Conservation (phyloP, 2,113 vertebrate species). For the Phalacrocorax carbo region DNA sequence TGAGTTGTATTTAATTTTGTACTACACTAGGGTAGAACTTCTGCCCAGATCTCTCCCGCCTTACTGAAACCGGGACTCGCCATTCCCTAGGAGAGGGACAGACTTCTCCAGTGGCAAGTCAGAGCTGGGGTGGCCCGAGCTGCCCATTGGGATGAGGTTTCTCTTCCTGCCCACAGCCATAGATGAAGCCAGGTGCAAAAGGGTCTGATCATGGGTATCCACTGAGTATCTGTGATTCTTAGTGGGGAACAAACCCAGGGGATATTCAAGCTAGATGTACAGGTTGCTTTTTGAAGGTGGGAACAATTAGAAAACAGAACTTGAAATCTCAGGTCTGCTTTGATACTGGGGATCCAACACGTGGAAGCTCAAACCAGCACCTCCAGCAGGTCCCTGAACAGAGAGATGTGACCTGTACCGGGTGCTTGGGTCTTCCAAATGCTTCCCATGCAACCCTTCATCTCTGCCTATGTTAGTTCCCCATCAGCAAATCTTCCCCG, state of each 20-base stretch:
- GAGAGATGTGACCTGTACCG: not conserved
- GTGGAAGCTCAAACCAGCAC: not conserved
- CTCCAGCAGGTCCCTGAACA: not conserved
- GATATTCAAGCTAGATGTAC: not conserved
- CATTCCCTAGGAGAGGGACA: not conserved
- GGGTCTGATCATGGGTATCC: not conserved
- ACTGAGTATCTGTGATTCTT: not conserved
- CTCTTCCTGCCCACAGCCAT: not conserved
- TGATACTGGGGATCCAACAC: not conserved
- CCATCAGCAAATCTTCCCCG: not conserved
- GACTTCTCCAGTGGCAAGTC: not conserved
- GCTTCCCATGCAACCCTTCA: not conserved
- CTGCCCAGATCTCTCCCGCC: not conserved
- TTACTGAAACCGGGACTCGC: not conserved
- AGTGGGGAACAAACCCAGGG: not conserved
- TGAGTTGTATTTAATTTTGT: not conserved
- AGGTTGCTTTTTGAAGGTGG: not conserved
- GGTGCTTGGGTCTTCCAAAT: not conserved
- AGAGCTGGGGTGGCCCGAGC: accelerated
- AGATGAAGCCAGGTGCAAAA: not conserved
- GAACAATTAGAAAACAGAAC: not conserved
- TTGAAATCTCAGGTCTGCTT: not conserved
- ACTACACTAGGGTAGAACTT: not conserved
- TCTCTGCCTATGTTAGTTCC: not conserved
- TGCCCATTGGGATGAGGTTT: not conserved